Base-by-base conservation (phyloP, 2,113 vertebrate species). In the Meles meles region DNA sequence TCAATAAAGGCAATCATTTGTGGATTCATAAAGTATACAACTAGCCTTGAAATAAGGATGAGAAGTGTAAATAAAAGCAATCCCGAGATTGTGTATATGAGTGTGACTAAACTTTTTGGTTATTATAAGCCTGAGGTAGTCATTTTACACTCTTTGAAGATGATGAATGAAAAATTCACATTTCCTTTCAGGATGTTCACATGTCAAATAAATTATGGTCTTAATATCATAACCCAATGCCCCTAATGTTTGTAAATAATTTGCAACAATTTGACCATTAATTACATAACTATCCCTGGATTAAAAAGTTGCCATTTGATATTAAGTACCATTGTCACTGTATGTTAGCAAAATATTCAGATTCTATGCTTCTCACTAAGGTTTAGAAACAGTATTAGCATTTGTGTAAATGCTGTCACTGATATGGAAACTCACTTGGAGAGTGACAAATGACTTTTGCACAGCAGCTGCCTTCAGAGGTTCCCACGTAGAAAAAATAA, bases 1-100 rank as follows among this genome's bases (percentile, higher is more conserved):
- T 99, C 98, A 99, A 99, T 98, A 99, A 99, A 99, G 98, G 98
- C 98, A 97, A 98, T 99, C 98, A 98, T 99, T 98, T 99, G 98
- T 98, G 97, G 98, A 98, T 99, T 98, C 98, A 99, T 98, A 98
- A 98, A 98, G 87, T 97, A 98, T 96, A 98, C 96, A 98, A 97
- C 67, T 96, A 96, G 1, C 31, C 97, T 97, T 97, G 90, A 98
- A 98, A 97, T 94, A 97, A 98, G 97, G 97, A 97, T 94, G 97
- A 95, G 96, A 92, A 92, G 61, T 42, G 97, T 97, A 98, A 99
- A 98, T 95, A 98, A 98, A 98, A 88, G 84, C 63, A 98, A 97
- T 71, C 96, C 82, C 13, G 96, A 94, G 77, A 97, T 29, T 94
- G 82, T 92, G 21, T 95, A 84, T 88, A 29, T 93, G 96, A 97